Evolutionary conservation across 2,113 vertebrate species (phyloP).

Genomic region (Lepus americanus): DNA sequence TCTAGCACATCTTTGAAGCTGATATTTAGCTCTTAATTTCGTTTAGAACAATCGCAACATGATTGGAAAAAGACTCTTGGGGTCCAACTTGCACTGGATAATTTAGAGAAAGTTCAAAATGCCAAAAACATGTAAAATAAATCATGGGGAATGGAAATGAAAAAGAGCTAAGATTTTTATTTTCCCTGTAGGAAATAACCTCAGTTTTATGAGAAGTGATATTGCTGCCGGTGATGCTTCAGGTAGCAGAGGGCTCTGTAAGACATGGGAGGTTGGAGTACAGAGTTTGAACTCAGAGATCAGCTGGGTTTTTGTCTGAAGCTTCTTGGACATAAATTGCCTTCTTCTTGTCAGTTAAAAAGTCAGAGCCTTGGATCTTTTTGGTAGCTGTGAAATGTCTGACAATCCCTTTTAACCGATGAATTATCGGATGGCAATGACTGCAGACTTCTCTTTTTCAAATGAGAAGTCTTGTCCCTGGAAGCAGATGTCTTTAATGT

Average conservation of each 20-base stretch:
- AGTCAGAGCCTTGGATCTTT: conserved; percentile 2
- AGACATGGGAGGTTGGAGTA: neutral
- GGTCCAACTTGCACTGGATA: conserved; percentile 74
- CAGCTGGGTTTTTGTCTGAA: conserved; percentile 53
- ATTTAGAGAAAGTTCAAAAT: conserved; percentile 85
- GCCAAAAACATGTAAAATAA: conserved; percentile 80
- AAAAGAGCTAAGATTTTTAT: conserved; percentile 78
- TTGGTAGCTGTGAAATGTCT: conserved; percentile 30
- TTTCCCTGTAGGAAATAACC: conserved; percentile 81
- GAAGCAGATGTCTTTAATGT: neutral
- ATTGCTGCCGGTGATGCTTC: neutral
- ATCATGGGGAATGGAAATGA: conserved; percentile 78
- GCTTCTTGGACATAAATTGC: conserved; percentile 60
- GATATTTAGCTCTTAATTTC: conserved; percentile 81
- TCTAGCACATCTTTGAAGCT: conserved; percentile 73
- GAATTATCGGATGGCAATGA: conserved; percentile 39
- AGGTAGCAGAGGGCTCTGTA: neutral
- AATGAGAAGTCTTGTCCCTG: neutral
- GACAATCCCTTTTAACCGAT: neutral
- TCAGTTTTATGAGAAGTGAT: conserved; percentile 84
- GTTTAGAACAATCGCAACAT: conserved; percentile 79
- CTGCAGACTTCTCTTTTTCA: conserved; percentile 17
- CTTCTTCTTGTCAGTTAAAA: conserved; percentile 23
- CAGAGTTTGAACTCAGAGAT: conserved; percentile 32
- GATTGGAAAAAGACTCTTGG: conserved; percentile 73